Percentiles rank a stretch among this genome's conserved stretches.
These are phyloP conservation scores for Xanthorhoe designata DNA, from an alignment of 2,888 invertebrate species.

Conservation along the genomic window DNA sequence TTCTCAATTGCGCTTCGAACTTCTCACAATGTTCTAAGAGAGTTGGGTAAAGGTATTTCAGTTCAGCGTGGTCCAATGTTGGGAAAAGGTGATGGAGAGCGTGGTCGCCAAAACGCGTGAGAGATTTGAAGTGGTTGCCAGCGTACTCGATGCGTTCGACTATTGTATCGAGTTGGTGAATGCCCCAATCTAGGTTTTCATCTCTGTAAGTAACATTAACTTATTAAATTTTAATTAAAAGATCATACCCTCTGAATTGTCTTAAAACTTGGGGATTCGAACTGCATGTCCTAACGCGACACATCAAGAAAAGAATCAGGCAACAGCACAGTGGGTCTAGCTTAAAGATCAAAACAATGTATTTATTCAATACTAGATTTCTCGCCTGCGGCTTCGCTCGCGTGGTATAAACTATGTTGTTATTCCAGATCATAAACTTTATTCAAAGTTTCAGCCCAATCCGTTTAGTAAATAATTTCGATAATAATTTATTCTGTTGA, in stretches of 20 bases:
- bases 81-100: conserved; percentile 93
- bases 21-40: conserved; percentile 87
- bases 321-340: too few relatives aligned
- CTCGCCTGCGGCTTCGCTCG: too few relatives aligned
- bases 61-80: conserved; percentile 90
- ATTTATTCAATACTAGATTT: too few relatives aligned
- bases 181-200: conserved; percentile 89
- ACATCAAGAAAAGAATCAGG: too few relatives aligned
- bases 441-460: neutral
- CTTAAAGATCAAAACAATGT: too few relatives aligned
- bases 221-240: neutral
- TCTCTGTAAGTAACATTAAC: conserved; percentile 67
- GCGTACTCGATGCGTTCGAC: conserved; percentile 89
- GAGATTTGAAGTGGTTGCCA: conserved; percentile 86
- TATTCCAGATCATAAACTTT: too few relatives aligned
- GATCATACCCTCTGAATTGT: too few relatives aligned
- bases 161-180: conserved; percentile 90
- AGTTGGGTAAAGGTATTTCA: conserved; percentile 88
- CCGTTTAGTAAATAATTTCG: neutral
- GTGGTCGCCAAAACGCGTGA: conserved; percentile 92
- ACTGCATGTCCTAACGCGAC: too few relatives aligned
- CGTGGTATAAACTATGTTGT: too few relatives aligned
- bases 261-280: too few relatives aligned
- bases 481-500: neutral
- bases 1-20: conserved; percentile 82